Evolutionary conservation across 2,113 vertebrate species (phyloP).

Genomic region (Chauna torquata): DNA sequence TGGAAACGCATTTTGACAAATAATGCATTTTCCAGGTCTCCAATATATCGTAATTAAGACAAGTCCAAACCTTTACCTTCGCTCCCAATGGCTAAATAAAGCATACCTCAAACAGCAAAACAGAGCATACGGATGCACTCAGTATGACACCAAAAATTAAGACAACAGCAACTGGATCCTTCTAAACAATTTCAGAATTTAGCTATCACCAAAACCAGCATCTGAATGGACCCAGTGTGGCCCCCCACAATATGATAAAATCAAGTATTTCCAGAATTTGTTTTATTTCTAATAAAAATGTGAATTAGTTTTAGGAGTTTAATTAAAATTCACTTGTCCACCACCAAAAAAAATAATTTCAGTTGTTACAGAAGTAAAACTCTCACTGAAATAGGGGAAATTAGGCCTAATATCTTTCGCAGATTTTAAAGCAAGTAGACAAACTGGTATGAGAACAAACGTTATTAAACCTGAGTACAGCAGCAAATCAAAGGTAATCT

Average conservation of each 20-base stretch:
- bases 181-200: neutral
- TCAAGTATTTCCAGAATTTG: neutral
- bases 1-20: slow-evolving; percentile 67
- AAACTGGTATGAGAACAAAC: neutral
- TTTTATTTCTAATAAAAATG: neutral
- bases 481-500: neutral
- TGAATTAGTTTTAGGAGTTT: neutral
- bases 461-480: neutral
- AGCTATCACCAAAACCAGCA: neutral
- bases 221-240: neutral
- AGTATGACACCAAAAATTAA: neutral
- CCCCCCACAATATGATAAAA: neutral
- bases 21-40: slow-evolving; percentile 78
- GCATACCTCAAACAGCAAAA: neutral
- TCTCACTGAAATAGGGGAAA: neutral
- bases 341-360: neutral
- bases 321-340: neutral
- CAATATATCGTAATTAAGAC: slow-evolving; percentile 45
- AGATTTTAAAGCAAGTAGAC: neutral
- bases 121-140: neutral
- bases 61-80: slow-evolving; percentile 17
- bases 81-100: slow-evolving; percentile 19
- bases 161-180: neutral
- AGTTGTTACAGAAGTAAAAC: neutral
- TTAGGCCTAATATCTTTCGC: neutral